Evolutionary conservation across 2,888 invertebrate genomes (phyloP), one percentile per base, ranked within the genome.

Genomic region (Pteria penguin): DNA sequence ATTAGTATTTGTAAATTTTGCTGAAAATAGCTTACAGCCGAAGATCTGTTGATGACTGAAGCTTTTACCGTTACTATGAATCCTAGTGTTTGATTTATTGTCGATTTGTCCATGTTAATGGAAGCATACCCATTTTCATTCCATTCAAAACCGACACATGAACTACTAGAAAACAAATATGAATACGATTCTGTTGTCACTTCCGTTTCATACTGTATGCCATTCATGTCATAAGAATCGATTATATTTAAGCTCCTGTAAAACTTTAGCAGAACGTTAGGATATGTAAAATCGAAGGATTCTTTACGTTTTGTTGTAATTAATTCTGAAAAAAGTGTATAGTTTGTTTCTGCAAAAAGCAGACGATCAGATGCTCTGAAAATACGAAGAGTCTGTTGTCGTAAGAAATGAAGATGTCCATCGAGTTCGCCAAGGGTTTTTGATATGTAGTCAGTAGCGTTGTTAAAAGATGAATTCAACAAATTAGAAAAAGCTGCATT

Each of bases 1-100:
- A 54, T 26, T n/a, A 52, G 29, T 8, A 60, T 27, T 29, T 68
- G 73, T 11, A 73, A 24, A n/a, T 62, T 61, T 33, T 73, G 73
- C 32, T 67, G 67, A 33, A 60, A 67, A 24, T 60, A 67, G 32
- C 61, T 67, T 24, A 29, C 31, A 2, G 73, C 27, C n/a, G n/a
- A n/a, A n/a, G n/a, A n/a, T n/a, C n/a, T n/a, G 3, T 54, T 33
- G 11, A 31, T 18, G 8, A 55, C 52, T 26, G 22, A 32, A 24
- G 58, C 55, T 54, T 45, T 31, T 24, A 73, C 32, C 8, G 61
- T 61, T 3, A 73, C 32, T 32, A 73, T 32, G 31, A 52, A 73
- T 11, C 67, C 73, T 14, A 52, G 14, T 14, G 52, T 57, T 4
- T 60, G 2, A 4, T 27, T 3, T 18, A 58, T 45, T 18, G 55